Percentiles rank a stretch among this genome's conserved stretches.
phyloP scores from a whole-genome alignment of 1,140 invertebrate species.

The Geopemphigus sp. region DNA sequence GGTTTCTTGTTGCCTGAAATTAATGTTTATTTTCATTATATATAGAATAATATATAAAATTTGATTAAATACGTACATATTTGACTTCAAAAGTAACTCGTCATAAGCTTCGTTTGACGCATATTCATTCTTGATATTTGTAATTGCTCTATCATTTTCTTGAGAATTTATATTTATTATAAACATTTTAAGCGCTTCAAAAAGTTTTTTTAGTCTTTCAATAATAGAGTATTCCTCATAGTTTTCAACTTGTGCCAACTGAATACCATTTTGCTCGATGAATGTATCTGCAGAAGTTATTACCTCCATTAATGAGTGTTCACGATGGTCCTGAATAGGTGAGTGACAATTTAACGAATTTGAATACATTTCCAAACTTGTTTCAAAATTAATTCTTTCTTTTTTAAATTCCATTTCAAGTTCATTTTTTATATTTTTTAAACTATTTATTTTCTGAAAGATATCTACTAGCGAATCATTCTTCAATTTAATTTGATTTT shows the following conservation, averaged over 20 bases:
- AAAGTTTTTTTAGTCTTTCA: conserved; percentile 40
- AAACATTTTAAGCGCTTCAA: conserved; percentile 44
- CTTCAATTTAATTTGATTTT: conserved; percentile 19
- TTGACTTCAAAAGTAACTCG: conserved; percentile 14
- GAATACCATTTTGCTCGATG: conserved; percentile 46
- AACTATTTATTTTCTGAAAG: not conserved
- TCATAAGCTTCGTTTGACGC: not conserved
- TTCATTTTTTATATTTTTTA: conserved; percentile 32
- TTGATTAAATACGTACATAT: conserved; percentile 23
- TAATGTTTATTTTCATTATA: not conserved
- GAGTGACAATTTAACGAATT: not conserved
- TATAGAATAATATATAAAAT: not conserved
- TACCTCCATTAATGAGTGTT: conserved; percentile 38
- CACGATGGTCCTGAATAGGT: not conserved
- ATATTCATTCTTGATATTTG: not conserved
- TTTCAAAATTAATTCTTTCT: conserved; percentile 13
- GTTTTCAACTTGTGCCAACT: conserved; percentile 16
- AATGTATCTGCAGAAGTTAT: conserved; percentile 44
- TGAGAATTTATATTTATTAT: conserved; percentile 30
- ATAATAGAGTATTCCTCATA: conserved; percentile 30
- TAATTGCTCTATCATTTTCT: not conserved
- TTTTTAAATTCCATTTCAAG: not conserved
- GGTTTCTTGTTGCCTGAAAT: conserved; percentile 28
- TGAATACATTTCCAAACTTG: not conserved
- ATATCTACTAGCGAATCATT: not conserved